Conservation (phyloP, 2,797 vertebrate genomes). For the Poecilia velifera region DNA sequence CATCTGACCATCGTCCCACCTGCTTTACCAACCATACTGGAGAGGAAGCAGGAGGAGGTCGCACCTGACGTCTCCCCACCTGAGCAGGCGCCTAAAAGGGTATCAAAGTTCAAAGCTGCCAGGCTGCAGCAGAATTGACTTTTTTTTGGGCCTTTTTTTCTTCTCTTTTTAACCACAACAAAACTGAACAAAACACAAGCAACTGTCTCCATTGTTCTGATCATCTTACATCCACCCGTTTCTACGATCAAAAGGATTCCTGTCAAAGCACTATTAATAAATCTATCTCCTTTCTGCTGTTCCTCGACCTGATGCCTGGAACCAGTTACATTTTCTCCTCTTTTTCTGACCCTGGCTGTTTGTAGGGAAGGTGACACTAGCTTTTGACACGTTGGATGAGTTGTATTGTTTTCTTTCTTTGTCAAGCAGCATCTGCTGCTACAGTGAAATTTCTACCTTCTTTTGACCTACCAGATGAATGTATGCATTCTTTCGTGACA, state of each 20-base stretch:
- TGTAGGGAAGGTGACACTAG: constrained; percentile 26
- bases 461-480: constrained; percentile 64
- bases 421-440: constrained; percentile 26
- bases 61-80: constrained; percentile 64
- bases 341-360: constrained; percentile 22
- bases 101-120: constrained; percentile 96
- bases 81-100: constrained; percentile 80
- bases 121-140: constrained; percentile 87
- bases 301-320: background rate
- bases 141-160: background rate
- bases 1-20: constrained; percentile 86
- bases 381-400: constrained; percentile 14
- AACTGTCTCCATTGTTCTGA: background rate
- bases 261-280: constrained; percentile 20
- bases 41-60: constrained; percentile 90
- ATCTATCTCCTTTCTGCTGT: constrained; percentile 10
- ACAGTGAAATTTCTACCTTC: constrained; percentile 24
- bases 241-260: constrained; percentile 3
- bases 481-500: constrained; percentile 62
- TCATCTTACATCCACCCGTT: background rate
- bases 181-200: constrained; percentile 10
- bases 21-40: constrained; percentile 89
- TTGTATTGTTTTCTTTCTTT: constrained; percentile 26
- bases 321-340: constrained; percentile 5
- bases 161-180: constrained; percentile 15